Percentiles rank a stretch among this genome's conserved stretches.
Conservation (phyloP, 2,797 vertebrate genomes). For the Lepilemur ruficaudatus region DNA sequence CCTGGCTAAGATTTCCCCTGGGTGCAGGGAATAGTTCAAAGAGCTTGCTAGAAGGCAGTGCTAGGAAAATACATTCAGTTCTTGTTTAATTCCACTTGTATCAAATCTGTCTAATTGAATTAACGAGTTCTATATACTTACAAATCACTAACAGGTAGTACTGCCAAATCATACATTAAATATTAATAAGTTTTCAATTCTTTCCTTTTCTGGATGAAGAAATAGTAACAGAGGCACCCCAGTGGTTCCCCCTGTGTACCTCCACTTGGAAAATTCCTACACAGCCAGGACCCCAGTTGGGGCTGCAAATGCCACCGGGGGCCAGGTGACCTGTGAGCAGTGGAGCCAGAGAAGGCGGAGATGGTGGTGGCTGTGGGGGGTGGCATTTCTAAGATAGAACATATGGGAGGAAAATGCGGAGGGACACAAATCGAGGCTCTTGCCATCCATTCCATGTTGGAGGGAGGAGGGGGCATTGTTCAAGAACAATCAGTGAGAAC, state of each 20-base stretch:
- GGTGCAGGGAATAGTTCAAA: neutral
- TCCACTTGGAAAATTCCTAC: neutral
- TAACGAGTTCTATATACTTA: neutral
- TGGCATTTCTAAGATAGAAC: neutral
- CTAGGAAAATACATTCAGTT: neutral
- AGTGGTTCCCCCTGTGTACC: neutral
- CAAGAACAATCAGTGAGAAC: neutral
- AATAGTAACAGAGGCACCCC: neutral
- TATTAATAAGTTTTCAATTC: neutral
- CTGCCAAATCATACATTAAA: neutral
- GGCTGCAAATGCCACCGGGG: neutral
- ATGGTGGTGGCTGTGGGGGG: accelerated
- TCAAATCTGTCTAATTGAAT: neutral
- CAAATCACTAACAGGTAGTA: neutral
- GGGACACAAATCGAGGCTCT: neutral
- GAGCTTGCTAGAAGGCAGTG: neutral
- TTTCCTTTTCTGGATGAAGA: neutral
- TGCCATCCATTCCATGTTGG: neutral
- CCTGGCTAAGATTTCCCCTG: neutral
- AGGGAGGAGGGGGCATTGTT: accelerated
- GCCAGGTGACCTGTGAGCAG: neutral
- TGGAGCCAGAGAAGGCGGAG: neutral
- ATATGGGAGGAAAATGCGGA: neutral
- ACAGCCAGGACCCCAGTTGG: accelerated
- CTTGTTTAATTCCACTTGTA: neutral